Evolutionary conservation across 2,113 vertebrate species (phyloP).

Genomic region (Aramus guarauna): DNA sequence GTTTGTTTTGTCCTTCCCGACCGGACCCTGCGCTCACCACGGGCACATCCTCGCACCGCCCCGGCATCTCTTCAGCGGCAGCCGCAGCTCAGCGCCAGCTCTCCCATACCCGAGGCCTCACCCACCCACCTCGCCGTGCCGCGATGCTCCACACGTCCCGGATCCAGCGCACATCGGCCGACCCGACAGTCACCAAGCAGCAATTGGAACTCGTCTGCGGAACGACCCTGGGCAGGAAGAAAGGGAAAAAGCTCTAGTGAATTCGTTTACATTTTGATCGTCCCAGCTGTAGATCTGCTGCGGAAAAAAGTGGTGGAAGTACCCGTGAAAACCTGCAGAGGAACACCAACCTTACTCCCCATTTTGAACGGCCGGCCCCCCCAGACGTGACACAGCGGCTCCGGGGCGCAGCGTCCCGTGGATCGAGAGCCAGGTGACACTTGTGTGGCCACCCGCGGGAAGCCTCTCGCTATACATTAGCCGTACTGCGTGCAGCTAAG

Average conservation of each 20-base stretch:
- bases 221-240: not conserved
- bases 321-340: not conserved
- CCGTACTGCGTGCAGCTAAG: rapidly evolving
- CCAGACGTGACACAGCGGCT: no score
- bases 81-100: not conserved
- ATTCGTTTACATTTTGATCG: not conserved
- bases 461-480: not conserved
- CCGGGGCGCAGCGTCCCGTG: not conserved
- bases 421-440: not conserved
- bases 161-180: not conserved
- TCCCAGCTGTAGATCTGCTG: rapidly evolving
- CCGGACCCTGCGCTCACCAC: rapidly evolving
- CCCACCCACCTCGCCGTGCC: rapidly evolving
- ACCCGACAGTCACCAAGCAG: not conserved
- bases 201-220: rapidly evolving
- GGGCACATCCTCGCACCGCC: not conserved
- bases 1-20: not conserved
- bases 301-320: not conserved
- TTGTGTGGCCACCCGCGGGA: not conserved
- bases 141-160: rapidly evolving
- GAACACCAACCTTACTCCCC: not conserved
- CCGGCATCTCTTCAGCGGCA: rapidly evolving
- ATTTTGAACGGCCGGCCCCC: not conserved
- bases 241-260: not conserved
- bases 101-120: not conserved